Evolutionary conservation across 2,797 vertebrate genomes (phyloP), one percentile per base, ranked within the genome.

Genomic region (Phataginus tetradactyla): DNA sequence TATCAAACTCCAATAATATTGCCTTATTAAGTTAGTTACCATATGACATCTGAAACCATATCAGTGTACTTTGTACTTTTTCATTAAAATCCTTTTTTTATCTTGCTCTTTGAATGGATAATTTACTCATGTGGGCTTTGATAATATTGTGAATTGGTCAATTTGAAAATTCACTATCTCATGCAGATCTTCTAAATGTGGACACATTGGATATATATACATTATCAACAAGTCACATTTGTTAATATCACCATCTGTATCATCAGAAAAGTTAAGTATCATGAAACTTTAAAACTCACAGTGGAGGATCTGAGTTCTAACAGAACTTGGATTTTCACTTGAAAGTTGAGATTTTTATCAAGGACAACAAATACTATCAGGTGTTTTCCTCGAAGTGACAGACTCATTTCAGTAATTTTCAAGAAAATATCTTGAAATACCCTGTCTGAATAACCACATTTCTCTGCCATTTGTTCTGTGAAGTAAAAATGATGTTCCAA

Each of bases 11-110:
- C 1, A 21, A 2, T 85, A 86, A 51, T 75, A 11, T 80, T 80
- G 25, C 34, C 84, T 87, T 93, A 7, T 86, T 89, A 81, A 4
- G 15, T 88, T 84, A 64, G 39, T 63, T 88, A 9, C 4, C 37
- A 1, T 86, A 37, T 87, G n/a, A 75, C 86, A 64, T 92, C 74
- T 79, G 64, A 87, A 71, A 61, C 45, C 39, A 11, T 61, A 23
- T 78, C 72, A 57, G 0, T 71, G 29, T 71, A 14, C 27, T 87
- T 77, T 86, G 13, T 66, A 20, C 63, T 42, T 9, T 55, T 91
- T 18, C 90, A 68, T 78, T 96, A 90, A 87, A 83, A 63, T 87
- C 7, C 9, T 83, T 91, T 71, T 37, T 86, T 81, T 95, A 51
- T 72, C n/a, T 97, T 92, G 53, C 20, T 27, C 42, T 95, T 90